Conservation (phyloP, 2,113 vertebrate species). For the Ciconia stormi region DNA sequence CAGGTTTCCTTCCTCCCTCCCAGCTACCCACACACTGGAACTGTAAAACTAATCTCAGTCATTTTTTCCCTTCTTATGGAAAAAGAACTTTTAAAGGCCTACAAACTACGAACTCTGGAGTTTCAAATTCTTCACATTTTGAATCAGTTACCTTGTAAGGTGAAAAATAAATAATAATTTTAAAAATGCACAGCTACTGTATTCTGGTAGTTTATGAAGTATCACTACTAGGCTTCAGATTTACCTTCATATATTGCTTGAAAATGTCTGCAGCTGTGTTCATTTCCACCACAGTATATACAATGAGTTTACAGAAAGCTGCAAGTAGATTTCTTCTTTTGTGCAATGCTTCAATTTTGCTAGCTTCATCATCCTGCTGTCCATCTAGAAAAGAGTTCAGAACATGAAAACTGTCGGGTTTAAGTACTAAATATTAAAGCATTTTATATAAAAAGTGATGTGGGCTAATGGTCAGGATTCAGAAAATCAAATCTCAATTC, state of each 20-base stretch:
- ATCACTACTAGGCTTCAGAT: background rate
- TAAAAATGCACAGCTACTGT: background rate
- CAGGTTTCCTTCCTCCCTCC: background rate
- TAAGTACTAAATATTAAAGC: background rate
- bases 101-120: background rate
- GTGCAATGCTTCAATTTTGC: slow-evolving; percentile 98
- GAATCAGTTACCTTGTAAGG: background rate
- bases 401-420: background rate
- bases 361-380: slow-evolving; percentile 97
- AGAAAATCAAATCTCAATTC: background rate
- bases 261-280: slow-evolving; percentile 97
- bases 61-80: background rate
- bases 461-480: background rate
- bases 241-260: slow-evolving; percentile 99
- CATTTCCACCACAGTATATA: slow-evolving; percentile 99
- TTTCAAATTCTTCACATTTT: background rate
- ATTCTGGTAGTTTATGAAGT: background rate
- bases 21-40: background rate
- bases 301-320: slow-evolving; percentile 98
- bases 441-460: background rate
- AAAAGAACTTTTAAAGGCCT: background rate
- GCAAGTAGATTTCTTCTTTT: slow-evolving; percentile 97
- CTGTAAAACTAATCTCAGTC: background rate
- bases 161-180: background rate
- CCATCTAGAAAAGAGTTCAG: slow-evolving; percentile 80